phyloP scores from a whole-genome alignment of 2,797 vertebrate genomes.

The Coregonus suidteri region DNA sequence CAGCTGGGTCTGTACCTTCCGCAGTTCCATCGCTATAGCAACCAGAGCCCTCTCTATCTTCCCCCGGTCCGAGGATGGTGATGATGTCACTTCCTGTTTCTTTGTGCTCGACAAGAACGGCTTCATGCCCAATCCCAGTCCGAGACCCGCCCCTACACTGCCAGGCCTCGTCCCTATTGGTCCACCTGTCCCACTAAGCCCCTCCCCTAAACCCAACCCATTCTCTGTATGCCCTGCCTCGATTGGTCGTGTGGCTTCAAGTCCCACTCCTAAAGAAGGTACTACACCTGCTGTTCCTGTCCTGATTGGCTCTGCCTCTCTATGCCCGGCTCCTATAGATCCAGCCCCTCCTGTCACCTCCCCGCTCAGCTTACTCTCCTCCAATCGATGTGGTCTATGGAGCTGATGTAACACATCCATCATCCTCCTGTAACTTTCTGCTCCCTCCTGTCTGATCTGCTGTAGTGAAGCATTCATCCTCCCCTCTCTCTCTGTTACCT shows the following conservation, averaged over 20 bases:
- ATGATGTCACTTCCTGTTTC: conserved; percentile 48
- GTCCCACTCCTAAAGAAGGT: conserved; percentile 1
- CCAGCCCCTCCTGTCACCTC: not conserved
- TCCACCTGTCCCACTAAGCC: conserved; percentile 5
- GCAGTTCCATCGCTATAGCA: conserved; percentile 62
- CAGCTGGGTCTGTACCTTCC: conserved; percentile 60
- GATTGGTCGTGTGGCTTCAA: not conserved
- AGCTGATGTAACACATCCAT: conserved; percentile 25
- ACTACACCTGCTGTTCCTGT: not conserved
- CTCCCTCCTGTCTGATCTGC: conserved; percentile 52
- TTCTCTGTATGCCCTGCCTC: conserved; percentile 35
- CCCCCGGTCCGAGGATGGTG: conserved; percentile 22
- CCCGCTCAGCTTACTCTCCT: conserved; percentile 29
- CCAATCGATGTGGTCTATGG: conserved; percentile 35
- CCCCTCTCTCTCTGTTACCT: conserved; percentile 50
- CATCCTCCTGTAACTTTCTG: conserved; percentile 52
- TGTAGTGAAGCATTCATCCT: conserved; percentile 55
- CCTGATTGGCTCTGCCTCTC: not conserved
- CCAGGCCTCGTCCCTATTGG: conserved; percentile 33
- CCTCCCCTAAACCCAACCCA: conserved; percentile 5
- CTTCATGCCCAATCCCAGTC: conserved; percentile 20
- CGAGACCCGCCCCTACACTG: conserved; percentile 8
- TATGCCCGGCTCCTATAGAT: not conserved
- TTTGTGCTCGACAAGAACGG: conserved; percentile 16
- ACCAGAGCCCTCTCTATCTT: conserved; percentile 53